Conservation (phyloP, 2,888 invertebrate genomes). For the Aporophyla lueneburgensis region DNA sequence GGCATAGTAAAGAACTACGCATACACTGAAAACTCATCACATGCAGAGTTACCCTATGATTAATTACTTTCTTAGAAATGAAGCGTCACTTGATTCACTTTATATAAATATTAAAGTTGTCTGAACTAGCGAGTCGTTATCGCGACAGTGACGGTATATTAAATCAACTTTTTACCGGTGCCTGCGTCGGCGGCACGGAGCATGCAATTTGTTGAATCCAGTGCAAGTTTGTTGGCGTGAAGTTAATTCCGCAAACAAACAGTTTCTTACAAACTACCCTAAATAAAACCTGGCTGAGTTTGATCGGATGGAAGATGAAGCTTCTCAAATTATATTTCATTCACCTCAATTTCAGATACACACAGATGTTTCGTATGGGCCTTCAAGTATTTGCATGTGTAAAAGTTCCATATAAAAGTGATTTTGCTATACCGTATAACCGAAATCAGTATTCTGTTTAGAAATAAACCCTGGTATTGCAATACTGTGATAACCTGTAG, state of each 20-base stretch:
- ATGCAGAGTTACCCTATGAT: neutral
- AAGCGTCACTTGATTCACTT: slow-evolving; percentile 24
- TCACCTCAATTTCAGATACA: slow-evolving; percentile 11
- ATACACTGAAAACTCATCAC: neutral
- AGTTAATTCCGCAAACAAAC: slow-evolving; percentile 43
- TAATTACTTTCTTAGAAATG: no score
- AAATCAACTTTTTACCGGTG: slow-evolving; percentile 59
- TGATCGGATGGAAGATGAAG: slow-evolving; percentile 19
- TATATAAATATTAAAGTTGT: slow-evolving; percentile 42
- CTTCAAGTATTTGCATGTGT: slow-evolving; percentile 16
- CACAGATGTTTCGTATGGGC: slow-evolving; percentile 11
- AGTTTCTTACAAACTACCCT: slow-evolving; percentile 23
- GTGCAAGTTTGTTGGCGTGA: slow-evolving; percentile 38
- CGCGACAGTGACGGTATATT: slow-evolving; percentile 56
- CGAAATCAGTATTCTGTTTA: slow-evolving; percentile 18
- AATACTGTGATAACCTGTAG: slow-evolving; percentile 46
- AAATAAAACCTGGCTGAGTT: slow-evolving; percentile 27
- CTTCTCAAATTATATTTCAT: slow-evolving; percentile 26
- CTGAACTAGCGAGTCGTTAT: slow-evolving; percentile 44
- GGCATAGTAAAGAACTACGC: slow-evolving; percentile 7
- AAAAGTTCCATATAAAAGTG: slow-evolving; percentile 19
- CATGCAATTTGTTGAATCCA: slow-evolving; percentile 39
- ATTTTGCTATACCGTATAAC: neutral
- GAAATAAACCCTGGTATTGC: slow-evolving; percentile 5
- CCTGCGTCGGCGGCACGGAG: slow-evolving; percentile 8